Evolutionary conservation across 2,113 vertebrate species (phyloP), one percentile per base, ranked within the genome.

Genomic region (Hemicordylus capensis): DNA sequence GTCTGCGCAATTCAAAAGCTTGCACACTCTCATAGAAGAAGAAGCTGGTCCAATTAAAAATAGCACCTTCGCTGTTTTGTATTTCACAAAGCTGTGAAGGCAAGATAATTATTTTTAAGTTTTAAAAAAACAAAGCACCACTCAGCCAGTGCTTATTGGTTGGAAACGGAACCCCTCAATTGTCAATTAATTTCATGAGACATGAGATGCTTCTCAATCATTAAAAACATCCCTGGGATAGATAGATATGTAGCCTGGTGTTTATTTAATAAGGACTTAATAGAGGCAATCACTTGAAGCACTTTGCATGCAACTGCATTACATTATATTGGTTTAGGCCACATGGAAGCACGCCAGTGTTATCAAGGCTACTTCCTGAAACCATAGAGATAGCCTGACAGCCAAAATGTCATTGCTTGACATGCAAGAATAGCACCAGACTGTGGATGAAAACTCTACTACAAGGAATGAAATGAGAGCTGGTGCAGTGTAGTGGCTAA

Each of bases 71-170:
- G 26, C 11, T 12, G 10, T 72, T 28, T 72, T 28, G 39, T 44
- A 44, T 72, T 72, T 72, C 42, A 28, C 42, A 72, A 72, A 44
- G 11, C 51, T 14, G 17, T 7, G 22, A 11, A 72, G 9, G 42
- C 24, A 15, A 46, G 1, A 22, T 31, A 6, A 2, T 75, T 66
- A 74, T 7, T 85, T 82, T 51, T 17, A 31, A 59, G 63, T n/a
- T n/a, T n/a, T 3, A 2, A 0, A 51, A 19, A 2, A 17, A 51
- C 28, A 28, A 28, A 56, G 1, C 61, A 0, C 0, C 37, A 34
- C 72, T 12, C 20, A 28, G 70, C 70, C 42, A 44, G 15, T 44
- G 8, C 24, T 39, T 12, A 64, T 61, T 31, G 69, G n/a, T 1
- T 6, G 11, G 83, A 73, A 88, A 64, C 5, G 42, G 28, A 26